These are phyloP conservation scores for Excalfactoria chinensis DNA, from an alignment of 2,113 vertebrate species.

Conservation along the genomic window DNA sequence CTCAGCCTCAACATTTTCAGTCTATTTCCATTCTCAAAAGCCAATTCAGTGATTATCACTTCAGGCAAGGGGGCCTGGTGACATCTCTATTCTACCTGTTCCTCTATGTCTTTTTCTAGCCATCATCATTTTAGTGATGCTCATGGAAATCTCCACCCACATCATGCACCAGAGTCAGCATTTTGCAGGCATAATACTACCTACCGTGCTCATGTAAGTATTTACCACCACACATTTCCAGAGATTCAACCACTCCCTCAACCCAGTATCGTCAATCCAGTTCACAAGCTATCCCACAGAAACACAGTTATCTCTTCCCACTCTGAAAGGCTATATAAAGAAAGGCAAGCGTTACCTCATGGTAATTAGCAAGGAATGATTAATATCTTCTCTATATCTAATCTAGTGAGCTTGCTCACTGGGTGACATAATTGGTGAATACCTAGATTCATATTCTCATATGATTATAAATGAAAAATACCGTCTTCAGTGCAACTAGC, in stretches of 20 bases:
- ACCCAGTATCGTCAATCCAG: neutral
- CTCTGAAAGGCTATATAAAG: neutral
- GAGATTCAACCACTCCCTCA: slow-evolving; percentile 6
- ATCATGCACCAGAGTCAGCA: neutral
- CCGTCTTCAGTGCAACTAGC: neutral
- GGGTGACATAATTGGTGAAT: neutral
- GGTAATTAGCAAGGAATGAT: neutral
- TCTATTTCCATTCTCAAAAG: neutral
- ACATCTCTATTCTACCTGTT: neutral
- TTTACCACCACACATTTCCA: slow-evolving; percentile 15
- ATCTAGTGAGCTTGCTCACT: neutral
- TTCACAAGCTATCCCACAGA: accelerated
- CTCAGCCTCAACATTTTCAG: neutral
- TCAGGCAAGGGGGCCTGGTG: neutral
- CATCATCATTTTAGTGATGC: neutral
- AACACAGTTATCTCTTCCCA: neutral
- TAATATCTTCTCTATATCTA: slow-evolving; percentile 13
- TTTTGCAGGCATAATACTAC: slow-evolving; percentile 22
- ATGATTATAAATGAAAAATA: neutral
- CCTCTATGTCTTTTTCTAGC: neutral
- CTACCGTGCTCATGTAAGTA: slow-evolving; percentile 15
- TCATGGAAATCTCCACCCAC: neutral
- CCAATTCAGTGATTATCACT: neutral
- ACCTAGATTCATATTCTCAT: neutral
- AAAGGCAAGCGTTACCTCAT: neutral